Percentiles rank a stretch among this genome's conserved stretches.
These are phyloP conservation scores for Falco rusticolus DNA, from an alignment of 2,797 vertebrate species.

Conservation along the genomic window DNA sequence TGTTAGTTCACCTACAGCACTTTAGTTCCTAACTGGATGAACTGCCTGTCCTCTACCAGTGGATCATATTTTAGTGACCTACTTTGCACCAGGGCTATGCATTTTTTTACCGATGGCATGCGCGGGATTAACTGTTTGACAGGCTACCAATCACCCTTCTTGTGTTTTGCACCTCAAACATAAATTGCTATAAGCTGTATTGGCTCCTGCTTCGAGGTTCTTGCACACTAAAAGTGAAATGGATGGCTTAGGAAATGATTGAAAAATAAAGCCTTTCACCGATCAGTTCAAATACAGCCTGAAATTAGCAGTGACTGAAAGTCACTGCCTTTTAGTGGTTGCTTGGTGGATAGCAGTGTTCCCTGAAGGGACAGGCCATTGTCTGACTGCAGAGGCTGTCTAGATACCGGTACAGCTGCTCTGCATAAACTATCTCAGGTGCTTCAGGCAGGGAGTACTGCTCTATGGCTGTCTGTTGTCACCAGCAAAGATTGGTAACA, in stretches of 20 bases:
- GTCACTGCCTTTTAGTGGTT: not conserved
- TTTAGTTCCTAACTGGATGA: constrained; percentile 64
- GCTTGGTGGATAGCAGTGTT: not conserved
- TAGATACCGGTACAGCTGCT: not conserved
- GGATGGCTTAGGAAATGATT: not conserved
- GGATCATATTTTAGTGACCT: constrained; percentile 20
- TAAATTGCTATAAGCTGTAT: not conserved
- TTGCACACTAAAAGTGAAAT: not conserved
- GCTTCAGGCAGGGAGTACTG: not conserved
- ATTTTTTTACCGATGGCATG: not conserved
- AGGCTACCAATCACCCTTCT: not conserved
- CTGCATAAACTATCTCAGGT: not conserved
- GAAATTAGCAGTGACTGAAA: not conserved
- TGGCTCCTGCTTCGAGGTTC: constrained; percentile 3
- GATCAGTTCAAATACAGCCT: not conserved
- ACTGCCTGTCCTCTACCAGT: constrained; percentile 43
- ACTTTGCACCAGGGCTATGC: constrained; percentile 9
- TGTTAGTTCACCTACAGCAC: constrained; percentile 58
- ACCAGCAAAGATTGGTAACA: not conserved
- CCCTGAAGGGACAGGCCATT: not conserved
- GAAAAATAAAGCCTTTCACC: not conserved
- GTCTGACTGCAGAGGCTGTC: not conserved
- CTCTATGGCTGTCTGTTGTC: not conserved
- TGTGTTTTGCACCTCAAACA: not conserved
- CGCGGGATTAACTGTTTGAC: not conserved